Evolutionary conservation across 2,113 vertebrate genomes (phyloP).

Genomic region (Gila orcuttii): DNA sequence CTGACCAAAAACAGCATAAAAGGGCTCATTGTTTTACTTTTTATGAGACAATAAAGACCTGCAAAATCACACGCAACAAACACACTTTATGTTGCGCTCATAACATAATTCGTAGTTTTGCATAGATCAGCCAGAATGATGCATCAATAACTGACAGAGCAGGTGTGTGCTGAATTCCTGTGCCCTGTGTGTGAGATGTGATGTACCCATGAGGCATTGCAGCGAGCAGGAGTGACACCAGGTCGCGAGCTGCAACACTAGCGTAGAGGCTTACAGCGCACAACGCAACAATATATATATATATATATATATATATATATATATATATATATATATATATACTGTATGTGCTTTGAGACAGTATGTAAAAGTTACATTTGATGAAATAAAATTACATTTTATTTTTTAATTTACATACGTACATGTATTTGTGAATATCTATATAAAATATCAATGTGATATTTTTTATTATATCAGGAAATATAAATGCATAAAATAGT

Average conservation of each 20-base stretch:
- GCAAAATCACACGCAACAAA: not conserved
- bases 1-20: conserved; percentile 10
- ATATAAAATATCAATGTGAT: no score
- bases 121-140: not conserved
- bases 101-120: not conserved
- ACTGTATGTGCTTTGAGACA: not conserved
- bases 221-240: not conserved
- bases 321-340: no score
- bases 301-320: no score
- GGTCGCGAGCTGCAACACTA: not conserved
- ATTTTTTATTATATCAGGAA: not conserved
- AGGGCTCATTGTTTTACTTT: not conserved
- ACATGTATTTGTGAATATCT: no score
- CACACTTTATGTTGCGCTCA: not conserved
- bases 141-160: not conserved
- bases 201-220: not conserved
- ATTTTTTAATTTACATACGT: no score
- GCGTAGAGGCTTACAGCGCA: not conserved
- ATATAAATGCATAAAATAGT: not conserved
- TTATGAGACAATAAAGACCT: conserved; percentile 6
- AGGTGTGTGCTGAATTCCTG: not conserved
- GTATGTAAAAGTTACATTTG: not conserved
- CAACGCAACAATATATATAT: no score
- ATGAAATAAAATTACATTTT: no score
- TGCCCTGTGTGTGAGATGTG: conserved; percentile 1